Percentiles rank a stretch among this genome's conserved stretches.
Evolutionary conservation across 2,113 vertebrate species (phyloP).

Genomic region (Morphnarchus princeps): DNA sequence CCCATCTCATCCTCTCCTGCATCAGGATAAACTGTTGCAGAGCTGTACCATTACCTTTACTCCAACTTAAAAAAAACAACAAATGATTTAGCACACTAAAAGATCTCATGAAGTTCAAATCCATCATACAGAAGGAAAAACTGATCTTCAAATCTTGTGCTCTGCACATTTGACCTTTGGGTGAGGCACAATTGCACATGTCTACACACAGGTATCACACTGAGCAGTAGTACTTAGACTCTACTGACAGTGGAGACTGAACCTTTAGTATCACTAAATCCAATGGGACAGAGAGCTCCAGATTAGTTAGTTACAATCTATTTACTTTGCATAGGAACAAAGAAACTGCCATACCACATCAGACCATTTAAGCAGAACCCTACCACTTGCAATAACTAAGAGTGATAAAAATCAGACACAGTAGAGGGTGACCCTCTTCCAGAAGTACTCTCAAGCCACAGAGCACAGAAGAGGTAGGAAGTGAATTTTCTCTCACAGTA

Average conservation of each 20-base stretch:
- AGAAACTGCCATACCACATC: slow-evolving; percentile 59
- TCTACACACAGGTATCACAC: neutral
- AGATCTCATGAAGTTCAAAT: neutral
- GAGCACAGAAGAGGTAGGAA: neutral
- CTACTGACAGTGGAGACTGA: neutral
- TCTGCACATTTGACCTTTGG: neutral
- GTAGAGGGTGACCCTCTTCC: neutral
- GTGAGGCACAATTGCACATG: neutral
- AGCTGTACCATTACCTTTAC: neutral
- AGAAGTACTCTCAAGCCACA: neutral
- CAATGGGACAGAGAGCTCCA: slow-evolving; percentile 50
- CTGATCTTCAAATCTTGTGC: neutral
- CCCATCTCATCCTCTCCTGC: neutral
- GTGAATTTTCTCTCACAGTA: neutral
- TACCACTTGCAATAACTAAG: slow-evolving; percentile 46
- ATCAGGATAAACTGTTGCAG: neutral
- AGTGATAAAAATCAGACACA: slow-evolving; percentile 45
- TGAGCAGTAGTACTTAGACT: neutral
- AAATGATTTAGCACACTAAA: neutral
- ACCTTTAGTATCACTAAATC: slow-evolving; percentile 35
- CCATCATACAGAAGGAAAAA: neutral
- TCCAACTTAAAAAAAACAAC: neutral
- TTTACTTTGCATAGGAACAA: slow-evolving; percentile 63
- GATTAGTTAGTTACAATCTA: slow-evolving; percentile 62
- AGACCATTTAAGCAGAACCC: slow-evolving; percentile 46